These are phyloP conservation scores for Megaceryle torquata DNA, from an alignment of 2,113 vertebrate species.

Conservation along the genomic window DNA sequence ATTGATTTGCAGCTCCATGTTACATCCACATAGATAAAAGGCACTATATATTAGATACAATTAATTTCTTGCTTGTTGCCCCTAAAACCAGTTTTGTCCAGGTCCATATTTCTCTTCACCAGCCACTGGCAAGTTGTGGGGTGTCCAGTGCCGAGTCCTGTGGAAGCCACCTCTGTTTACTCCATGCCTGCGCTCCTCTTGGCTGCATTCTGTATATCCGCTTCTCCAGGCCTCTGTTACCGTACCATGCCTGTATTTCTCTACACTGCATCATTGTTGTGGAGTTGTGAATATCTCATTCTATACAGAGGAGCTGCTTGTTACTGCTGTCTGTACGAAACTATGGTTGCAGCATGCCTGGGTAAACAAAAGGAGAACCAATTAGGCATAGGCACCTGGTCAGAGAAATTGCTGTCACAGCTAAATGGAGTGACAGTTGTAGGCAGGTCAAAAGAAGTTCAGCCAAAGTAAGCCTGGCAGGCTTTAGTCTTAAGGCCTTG, in stretches of 20 bases:
- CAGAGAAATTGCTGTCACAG: neutral
- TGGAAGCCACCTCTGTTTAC: neutral
- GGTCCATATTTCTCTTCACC: neutral
- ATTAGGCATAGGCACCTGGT: neutral
- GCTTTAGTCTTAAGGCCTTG: neutral
- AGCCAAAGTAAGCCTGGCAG: neutral
- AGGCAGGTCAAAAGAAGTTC: neutral
- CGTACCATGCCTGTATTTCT: neutral
- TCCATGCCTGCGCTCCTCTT: fast-evolving
- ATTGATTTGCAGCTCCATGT: neutral
- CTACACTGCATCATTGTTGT: fast-evolving
- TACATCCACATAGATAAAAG: neutral
- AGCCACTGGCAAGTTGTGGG: fast-evolving
- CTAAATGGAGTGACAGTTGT: neutral
- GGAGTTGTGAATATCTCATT: neutral
- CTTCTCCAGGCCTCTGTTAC: neutral
- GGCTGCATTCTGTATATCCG: neutral
- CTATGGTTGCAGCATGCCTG: neutral
- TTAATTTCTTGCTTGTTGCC: neutral
- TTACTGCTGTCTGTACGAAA: neutral
- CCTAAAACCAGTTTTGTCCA: neutral
- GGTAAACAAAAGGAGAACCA: neutral
- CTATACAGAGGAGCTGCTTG: neutral
- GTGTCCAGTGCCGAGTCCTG: fast-evolving
- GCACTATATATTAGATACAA: neutral